phyloP scores from a whole-genome alignment of 2,888 invertebrate species.

The Ceramica pisi region DNA sequence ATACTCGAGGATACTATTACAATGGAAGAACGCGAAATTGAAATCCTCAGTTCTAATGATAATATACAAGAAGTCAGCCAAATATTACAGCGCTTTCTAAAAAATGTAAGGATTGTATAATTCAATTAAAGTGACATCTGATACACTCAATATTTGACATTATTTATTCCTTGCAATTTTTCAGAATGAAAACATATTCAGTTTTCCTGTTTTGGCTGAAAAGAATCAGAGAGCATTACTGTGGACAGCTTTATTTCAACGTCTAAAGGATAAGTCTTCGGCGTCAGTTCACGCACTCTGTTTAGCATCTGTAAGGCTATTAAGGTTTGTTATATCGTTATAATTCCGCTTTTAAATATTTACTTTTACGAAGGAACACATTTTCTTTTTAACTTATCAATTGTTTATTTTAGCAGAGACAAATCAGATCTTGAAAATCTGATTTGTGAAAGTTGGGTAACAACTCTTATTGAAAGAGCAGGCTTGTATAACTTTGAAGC shows the following conservation, averaged over 20 bases:
- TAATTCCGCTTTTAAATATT: not conserved
- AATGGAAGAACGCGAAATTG: constrained; percentile 84
- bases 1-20: constrained; percentile 13
- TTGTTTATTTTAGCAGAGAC: constrained; percentile 92
- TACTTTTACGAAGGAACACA: not conserved
- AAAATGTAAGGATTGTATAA: constrained; percentile 74
- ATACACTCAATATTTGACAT: not conserved
- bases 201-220: constrained; percentile 91
- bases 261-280: constrained; percentile 88
- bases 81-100: constrained; percentile 78
- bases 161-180: constrained; percentile 61
- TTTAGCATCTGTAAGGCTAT: constrained; percentile 91
- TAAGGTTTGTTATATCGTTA: constrained; percentile 89
- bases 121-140: constrained; percentile 36
- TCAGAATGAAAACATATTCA: constrained; percentile 89
- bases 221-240: constrained; percentile 89
- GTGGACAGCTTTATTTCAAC: constrained; percentile 92
- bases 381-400: not conserved
- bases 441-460: constrained; percentile 93
- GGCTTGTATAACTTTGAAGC: constrained; percentile 89
- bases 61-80: constrained; percentile 71
- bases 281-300: constrained; percentile 88
- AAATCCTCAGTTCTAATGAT: constrained; percentile 74
- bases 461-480: constrained; percentile 92
- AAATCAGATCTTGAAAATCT: constrained; percentile 93